Conservation (phyloP, 2,888 invertebrate genomes). For the Sclerodermus sp. region DNA sequence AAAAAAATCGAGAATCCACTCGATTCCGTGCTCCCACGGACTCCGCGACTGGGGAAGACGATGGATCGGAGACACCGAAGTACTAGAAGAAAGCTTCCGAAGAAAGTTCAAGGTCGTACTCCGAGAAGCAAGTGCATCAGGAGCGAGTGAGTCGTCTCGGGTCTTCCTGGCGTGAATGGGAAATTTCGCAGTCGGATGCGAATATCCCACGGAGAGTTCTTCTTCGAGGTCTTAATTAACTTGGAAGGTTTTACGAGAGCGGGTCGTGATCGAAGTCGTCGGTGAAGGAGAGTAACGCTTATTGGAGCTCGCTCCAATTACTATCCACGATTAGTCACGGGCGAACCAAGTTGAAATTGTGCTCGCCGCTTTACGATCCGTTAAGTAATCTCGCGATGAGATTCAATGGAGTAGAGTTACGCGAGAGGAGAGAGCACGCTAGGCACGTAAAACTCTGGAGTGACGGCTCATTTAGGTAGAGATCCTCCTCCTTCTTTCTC, state of each 20-base stretch:
- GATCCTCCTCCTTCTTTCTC: too few species aligned
- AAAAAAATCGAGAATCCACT: too few species aligned
- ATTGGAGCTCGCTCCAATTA: constrained; percentile 13
- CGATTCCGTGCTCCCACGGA: too few species aligned
- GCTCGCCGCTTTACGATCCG: constrained; percentile 37
- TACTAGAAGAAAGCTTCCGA: too few species aligned
- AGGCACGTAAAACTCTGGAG: constrained; percentile 10
- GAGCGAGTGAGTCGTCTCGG: too few species aligned
- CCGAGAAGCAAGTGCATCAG: too few species aligned
- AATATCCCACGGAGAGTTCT: constrained; percentile 2
- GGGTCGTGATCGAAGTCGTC: constrained; percentile 6
- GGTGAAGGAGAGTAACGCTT: constrained; percentile 11
- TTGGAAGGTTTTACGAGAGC: constrained; percentile 29
- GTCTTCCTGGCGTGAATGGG: too few species aligned
- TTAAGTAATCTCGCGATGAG: constrained; percentile 34
- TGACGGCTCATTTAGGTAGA: too few species aligned
- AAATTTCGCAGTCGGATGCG: too few species aligned
- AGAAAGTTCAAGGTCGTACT: too few species aligned
- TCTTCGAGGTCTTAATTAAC: constrained; percentile 34
- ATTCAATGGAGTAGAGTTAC: constrained; percentile 1
- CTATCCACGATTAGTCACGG: constrained; percentile 5
- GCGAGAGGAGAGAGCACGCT: constrained; percentile 10
- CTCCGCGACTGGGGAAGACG: too few species aligned
- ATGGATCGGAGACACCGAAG: too few species aligned
- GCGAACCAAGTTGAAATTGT: constrained; percentile 16